phyloP scores from a whole-genome alignment of 1,140 invertebrate genomes.

The Tetragnatha versicolor region DNA sequence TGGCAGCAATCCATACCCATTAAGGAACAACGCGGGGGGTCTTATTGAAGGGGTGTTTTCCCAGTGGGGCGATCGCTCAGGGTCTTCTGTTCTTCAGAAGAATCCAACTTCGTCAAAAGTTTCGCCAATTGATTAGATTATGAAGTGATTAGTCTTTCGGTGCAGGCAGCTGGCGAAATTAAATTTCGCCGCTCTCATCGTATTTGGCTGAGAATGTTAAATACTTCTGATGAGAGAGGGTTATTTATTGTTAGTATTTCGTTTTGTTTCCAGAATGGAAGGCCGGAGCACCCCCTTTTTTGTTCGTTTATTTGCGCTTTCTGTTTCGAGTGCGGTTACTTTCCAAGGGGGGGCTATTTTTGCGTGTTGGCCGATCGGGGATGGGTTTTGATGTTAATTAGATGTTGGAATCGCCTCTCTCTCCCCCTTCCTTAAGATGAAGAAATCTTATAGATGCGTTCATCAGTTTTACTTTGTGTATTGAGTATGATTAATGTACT shows the following conservation, averaged over 20 bases:
- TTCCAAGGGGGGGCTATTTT: no score
- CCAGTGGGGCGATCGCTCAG: slow-evolving; percentile 48
- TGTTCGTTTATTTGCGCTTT: not conserved
- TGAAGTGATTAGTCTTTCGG: slow-evolving; percentile 48
- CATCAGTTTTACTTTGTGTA: no score
- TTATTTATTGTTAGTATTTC: slow-evolving; percentile 42
- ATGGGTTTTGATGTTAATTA: no score
- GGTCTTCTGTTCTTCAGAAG: slow-evolving; percentile 21
- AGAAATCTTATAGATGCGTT: no score
- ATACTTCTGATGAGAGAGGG: slow-evolving; percentile 46
- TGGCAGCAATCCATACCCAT: slow-evolving; percentile 49
- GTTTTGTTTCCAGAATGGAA: not conserved
- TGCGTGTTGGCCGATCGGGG: no score
- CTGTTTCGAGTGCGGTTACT: not conserved
- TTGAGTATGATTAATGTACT: no score
- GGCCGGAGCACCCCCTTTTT: no score
- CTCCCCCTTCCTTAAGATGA: no score
- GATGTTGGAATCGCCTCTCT: no score
- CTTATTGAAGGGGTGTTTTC: not conserved
- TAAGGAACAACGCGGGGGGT: not conserved
- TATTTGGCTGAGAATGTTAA: slow-evolving; percentile 52
- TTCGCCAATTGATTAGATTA: slow-evolving; percentile 53
- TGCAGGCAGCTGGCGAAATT: slow-evolving; percentile 20
- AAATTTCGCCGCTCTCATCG: slow-evolving; percentile 29
- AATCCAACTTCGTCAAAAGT: slow-evolving; percentile 54